A percentile compares a stretch with the other conserved stretches of the same genome.
Conservation (phyloP, 2,797 vertebrate genomes). For the Hippoglossus hippoglossus region DNA sequence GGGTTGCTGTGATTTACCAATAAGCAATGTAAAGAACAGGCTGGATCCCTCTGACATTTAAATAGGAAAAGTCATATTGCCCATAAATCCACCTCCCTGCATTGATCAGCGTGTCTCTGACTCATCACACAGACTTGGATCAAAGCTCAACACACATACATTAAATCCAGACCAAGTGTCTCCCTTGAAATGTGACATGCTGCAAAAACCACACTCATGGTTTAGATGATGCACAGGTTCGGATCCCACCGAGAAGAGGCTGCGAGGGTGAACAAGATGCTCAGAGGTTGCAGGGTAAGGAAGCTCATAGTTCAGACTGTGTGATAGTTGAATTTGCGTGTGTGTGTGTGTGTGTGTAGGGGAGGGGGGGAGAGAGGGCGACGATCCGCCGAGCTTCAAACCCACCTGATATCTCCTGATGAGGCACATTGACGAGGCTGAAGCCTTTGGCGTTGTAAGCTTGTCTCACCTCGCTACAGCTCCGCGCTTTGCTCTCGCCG, state of each 20-base stretch:
- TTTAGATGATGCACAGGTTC: not conserved
- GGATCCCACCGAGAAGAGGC: not conserved
- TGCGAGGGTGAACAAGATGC: not conserved
- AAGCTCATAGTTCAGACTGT: too few relatives aligned
- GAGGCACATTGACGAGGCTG: slow-evolving; percentile 91
- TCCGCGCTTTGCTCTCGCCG: slow-evolving; percentile 90
- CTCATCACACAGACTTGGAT: not conserved
- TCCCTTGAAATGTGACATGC: not conserved
- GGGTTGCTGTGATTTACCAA: slow-evolving; percentile 10
- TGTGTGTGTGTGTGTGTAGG: slow-evolving; percentile 21
- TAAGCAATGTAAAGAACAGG: slow-evolving; percentile 8
- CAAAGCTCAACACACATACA: not conserved
- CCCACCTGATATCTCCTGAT: slow-evolving; percentile 95
- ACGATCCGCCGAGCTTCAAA: slow-evolving; percentile 7
- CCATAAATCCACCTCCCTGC: too few relatives aligned
- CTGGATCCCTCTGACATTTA: slow-evolving; percentile 7
- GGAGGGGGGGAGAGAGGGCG: not conserved
- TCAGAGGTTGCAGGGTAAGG: not conserved
- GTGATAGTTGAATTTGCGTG: too few relatives aligned
- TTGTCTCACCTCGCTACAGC: slow-evolving; percentile 94
- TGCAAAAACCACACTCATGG: not conserved
- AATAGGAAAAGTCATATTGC: not conserved
- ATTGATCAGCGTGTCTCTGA: not conserved
- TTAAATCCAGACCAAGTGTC: slow-evolving; percentile 2
- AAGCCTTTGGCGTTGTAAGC: slow-evolving; percentile 93